These are phyloP conservation scores for Charadrius vociferus DNA, from an alignment of 2,113 vertebrate species.

Conservation along the genomic window DNA sequence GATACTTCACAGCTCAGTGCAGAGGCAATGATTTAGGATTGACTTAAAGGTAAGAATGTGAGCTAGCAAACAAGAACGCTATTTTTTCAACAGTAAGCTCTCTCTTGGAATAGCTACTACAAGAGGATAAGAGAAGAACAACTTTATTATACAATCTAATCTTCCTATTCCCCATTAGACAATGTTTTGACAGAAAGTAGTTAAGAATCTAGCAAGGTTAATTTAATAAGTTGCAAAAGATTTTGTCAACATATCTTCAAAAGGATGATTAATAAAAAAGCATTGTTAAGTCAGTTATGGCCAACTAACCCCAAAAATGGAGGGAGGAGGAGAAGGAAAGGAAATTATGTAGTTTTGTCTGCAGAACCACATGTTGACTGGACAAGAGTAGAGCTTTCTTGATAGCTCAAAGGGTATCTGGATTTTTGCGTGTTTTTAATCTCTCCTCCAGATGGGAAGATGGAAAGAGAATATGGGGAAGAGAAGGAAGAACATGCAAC, in stretches of 20 bases:
- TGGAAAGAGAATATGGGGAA: not conserved
- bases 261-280: not conserved
- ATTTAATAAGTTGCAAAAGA: not conserved
- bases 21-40: not conserved
- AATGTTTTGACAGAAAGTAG: not conserved
- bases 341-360: not conserved
- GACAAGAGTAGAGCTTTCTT: not conserved
- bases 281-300: accelerated
- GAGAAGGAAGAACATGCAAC: not conserved
- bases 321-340: not conserved
- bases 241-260: not conserved
- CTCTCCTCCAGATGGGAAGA: not conserved
- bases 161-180: accelerated
- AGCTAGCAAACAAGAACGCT: not conserved
- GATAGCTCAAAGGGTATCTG: not conserved
- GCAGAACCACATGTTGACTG: not conserved
- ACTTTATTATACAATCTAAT: not conserved
- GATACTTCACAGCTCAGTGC: not conserved
- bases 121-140: not conserved
- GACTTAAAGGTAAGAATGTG: not conserved
- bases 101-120: not conserved
- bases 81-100: not conserved
- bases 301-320: not conserved
- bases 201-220: not conserved
- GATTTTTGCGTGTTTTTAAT: not conserved